Conservation (phyloP, 2,888 invertebrate species). For the Ochlodes sylvanus region DNA sequence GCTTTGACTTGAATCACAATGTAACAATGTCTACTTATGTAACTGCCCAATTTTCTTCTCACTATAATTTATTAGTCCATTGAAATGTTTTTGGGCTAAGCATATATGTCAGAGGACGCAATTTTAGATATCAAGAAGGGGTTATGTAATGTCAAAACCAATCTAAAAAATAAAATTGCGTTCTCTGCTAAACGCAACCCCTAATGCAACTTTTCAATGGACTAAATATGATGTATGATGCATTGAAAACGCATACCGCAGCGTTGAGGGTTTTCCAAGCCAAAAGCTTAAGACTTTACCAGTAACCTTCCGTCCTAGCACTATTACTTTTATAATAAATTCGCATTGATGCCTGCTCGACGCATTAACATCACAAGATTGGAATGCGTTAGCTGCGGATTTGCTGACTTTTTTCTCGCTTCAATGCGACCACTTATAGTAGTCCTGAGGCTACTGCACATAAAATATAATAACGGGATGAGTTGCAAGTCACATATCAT, state of each 20-base stretch:
- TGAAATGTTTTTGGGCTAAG: too few species aligned
- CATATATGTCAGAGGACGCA: too few species aligned
- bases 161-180: too few species aligned
- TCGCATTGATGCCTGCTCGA: constrained; percentile 59
- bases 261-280: background rate
- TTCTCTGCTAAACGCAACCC: too few species aligned
- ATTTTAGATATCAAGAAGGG: too few species aligned
- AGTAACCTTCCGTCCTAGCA: constrained; percentile 65
- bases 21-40: too few species aligned
- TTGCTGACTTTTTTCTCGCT: constrained; percentile 48
- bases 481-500: constrained; percentile 79
- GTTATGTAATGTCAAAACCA: too few species aligned
- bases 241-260: background rate
- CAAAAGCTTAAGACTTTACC: constrained; percentile 51
- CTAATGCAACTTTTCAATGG: too few species aligned
- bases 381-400: constrained; percentile 76
- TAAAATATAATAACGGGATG: background rate
- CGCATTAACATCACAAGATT: constrained; percentile 63
- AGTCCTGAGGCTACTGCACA: background rate
- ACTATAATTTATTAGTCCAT: too few species aligned
- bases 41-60: too few species aligned
- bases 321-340: constrained; percentile 70
- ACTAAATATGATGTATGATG: too few species aligned
- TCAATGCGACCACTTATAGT: background rate
- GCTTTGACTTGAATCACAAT: too few species aligned